Evolutionary conservation across 2,113 vertebrate species (phyloP).

Genomic region (Cygnus atratus): DNA sequence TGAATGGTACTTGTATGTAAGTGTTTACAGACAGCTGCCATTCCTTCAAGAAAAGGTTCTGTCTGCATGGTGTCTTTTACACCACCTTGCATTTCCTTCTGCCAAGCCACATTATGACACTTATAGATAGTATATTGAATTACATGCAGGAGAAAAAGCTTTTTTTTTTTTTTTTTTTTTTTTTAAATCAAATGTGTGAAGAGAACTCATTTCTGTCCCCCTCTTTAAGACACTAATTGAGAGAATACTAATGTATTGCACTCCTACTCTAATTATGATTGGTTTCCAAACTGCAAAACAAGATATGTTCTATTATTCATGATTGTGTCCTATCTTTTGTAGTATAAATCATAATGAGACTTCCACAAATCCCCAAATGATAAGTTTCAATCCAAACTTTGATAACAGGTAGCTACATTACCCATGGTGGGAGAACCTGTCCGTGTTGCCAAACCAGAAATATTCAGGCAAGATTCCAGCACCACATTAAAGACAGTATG

Average conservation of each 20-base stretch:
- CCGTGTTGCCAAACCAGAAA: neutral
- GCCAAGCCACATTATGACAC: neutral
- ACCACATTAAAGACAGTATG: neutral
- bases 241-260: neutral
- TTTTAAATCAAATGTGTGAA: neutral
- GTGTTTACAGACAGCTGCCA: neutral
- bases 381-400: neutral
- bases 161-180: too few species aligned
- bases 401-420: neutral
- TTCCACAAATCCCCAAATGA: neutral
- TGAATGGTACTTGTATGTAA: neutral
- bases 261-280: neutral
- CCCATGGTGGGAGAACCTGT: neutral
- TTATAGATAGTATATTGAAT: too few species aligned
- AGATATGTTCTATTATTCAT: fast-evolving
- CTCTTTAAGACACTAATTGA: neutral
- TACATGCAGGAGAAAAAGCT: too few species aligned
- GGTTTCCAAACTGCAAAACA: neutral
- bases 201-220: neutral
- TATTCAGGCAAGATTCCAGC: neutral
- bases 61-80: neutral
- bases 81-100: neutral
- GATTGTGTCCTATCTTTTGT: neutral
- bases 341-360: neutral
- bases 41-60: neutral